These are phyloP conservation scores for Brachypteracias leptosomus DNA, from an alignment of 2,113 vertebrate genomes.

Conservation along the genomic window DNA sequence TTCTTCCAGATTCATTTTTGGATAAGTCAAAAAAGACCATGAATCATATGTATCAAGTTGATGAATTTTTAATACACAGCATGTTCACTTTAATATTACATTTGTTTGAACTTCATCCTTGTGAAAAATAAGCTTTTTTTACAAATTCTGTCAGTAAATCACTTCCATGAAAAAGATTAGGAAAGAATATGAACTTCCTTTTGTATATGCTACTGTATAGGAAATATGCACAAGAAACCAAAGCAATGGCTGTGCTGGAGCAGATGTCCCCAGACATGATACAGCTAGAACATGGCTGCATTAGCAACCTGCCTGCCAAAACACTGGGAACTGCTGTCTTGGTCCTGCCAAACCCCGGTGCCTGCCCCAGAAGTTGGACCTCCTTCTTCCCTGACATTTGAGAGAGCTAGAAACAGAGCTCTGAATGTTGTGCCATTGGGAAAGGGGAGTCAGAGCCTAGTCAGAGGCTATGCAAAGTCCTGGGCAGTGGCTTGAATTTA, in stretches of 20 bases:
- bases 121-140: neutral
- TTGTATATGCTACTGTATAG: neutral
- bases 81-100: neutral
- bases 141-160: neutral
- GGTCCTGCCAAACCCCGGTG: neutral
- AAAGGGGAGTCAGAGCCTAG: neutral
- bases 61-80: neutral
- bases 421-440: neutral
- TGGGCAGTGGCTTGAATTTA: neutral
- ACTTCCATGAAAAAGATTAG: neutral
- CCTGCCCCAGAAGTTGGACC: neutral
- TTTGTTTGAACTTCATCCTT: neutral
- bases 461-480: neutral
- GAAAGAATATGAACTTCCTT: neutral
- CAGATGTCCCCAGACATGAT: slow-evolving; percentile 5
- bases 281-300: neutral
- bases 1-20: neutral
- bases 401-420: neutral
- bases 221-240: neutral
- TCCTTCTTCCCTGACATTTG: neutral
- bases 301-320: slow-evolving; percentile 8
- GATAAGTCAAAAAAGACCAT: neutral
- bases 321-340: neutral
- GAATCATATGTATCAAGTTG: neutral
- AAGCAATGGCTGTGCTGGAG: neutral